Percentiles rank a stretch among this genome's conserved stretches.
Evolutionary conservation across 2,797 vertebrate genomes (phyloP).

Genomic region (Mormyrops attenuatus): DNA sequence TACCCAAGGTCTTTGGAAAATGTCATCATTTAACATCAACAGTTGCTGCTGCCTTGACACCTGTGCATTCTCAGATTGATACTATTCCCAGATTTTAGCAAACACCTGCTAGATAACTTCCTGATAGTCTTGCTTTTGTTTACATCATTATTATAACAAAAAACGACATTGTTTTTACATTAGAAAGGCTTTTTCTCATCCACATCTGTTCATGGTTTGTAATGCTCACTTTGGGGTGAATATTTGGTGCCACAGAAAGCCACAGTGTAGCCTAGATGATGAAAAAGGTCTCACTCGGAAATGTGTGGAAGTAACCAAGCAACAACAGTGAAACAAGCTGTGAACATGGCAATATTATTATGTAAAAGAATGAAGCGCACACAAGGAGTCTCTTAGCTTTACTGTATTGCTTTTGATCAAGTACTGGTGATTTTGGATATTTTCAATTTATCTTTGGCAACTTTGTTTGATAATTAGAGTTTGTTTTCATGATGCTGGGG

Average conservation of each 20-base stretch:
- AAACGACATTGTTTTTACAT: background rate
- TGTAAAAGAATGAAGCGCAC: background rate
- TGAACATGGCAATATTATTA: background rate
- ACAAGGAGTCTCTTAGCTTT: background rate
- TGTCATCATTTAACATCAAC: background rate
- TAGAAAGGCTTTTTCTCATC: background rate
- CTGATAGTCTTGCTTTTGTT: background rate
- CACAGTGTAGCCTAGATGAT: background rate
- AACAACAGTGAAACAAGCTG: background rate
- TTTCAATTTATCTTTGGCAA: background rate
- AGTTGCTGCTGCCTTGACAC: background rate
- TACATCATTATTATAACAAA: background rate
- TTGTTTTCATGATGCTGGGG: background rate
- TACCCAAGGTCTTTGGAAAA: background rate
- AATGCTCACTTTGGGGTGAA: background rate
- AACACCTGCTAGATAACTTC: background rate
- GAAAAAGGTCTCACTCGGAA: background rate
- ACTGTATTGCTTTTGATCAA: background rate
- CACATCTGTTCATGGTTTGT: background rate
- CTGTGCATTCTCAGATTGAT: background rate
- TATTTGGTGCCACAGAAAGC: background rate
- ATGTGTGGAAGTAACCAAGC: background rate
- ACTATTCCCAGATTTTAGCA: background rate
- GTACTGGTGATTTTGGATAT: background rate
- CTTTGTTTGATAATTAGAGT: background rate